Conservation (phyloP, 2,113 vertebrate genomes). For the Forbesichthys agassizii region DNA sequence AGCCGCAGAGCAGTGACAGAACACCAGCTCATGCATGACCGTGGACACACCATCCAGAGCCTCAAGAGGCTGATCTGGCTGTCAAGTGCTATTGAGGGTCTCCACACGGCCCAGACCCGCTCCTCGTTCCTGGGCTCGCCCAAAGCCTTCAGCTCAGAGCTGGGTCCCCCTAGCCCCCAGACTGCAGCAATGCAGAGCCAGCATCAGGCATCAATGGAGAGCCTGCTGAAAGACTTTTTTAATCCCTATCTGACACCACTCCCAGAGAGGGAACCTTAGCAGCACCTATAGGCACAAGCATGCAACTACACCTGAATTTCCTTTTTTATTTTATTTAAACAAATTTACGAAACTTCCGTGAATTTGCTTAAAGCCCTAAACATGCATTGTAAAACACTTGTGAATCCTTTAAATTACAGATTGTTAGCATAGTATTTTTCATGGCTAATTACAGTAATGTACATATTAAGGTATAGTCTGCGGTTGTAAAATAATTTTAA, state of each 20-base stretch:
- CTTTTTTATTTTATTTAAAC: not conserved
- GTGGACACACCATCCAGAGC: slow-evolving; percentile 75
- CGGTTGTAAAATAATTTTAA: too few relatives aligned
- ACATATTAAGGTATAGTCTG: too few relatives aligned
- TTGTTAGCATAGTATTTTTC: too few relatives aligned
- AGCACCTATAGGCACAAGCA: not conserved
- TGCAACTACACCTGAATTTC: not conserved
- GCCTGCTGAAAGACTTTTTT: slow-evolving; percentile 68
- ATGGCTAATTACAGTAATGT: too few relatives aligned
- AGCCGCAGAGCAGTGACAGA: slow-evolving; percentile 81
- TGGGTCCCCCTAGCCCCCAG: slow-evolving; percentile 22
- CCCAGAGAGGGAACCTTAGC: slow-evolving; percentile 46
- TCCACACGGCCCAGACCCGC: slow-evolving; percentile 75
- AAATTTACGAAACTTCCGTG: too few relatives aligned
- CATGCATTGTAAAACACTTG: too few relatives aligned
- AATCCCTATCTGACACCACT: slow-evolving; percentile 50
- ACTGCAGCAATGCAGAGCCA: slow-evolving; percentile 37
- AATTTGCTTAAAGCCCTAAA: too few relatives aligned
- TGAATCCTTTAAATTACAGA: too few relatives aligned
- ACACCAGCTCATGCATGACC: slow-evolving; percentile 82
- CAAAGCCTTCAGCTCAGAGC: slow-evolving; percentile 14
- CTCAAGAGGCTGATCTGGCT: slow-evolving; percentile 83
- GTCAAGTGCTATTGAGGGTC: slow-evolving; percentile 72
- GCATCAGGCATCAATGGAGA: slow-evolving; percentile 15
- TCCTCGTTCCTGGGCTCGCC: slow-evolving; percentile 20